Percentiles rank a stretch among this genome's conserved stretches.
Evolutionary conservation across 2,113 vertebrate species (phyloP).

Genomic region (Brevimyrus niger): DNA sequence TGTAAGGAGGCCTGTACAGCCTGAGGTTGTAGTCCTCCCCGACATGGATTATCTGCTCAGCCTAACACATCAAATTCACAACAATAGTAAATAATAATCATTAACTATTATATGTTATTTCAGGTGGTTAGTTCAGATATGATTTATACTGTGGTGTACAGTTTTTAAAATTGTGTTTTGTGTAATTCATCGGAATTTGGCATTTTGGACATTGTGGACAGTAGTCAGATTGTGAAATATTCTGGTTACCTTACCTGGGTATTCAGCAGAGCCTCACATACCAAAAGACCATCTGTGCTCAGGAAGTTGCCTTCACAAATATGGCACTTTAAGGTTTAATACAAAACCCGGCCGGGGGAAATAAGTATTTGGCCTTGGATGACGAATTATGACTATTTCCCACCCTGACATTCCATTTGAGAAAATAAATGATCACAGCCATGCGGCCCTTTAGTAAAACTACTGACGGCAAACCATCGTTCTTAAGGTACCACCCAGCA

Average conservation of each 20-base stretch:
- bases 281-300: background rate
- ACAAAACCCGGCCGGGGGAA: background rate
- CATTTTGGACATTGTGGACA: background rate
- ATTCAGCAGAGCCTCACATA: background rate
- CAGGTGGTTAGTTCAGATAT: background rate
- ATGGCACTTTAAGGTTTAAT: background rate
- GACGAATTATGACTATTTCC: slow-evolving; percentile 6
- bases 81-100: background rate
- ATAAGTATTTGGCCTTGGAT: background rate
- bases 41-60: background rate
- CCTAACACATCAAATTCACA: background rate
- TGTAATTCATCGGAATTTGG: background rate
- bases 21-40: background rate
- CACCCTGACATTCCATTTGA: background rate
- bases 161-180: background rate
- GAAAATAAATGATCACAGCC: background rate
- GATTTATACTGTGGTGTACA: background rate
- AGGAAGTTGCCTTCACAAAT: background rate
- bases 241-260: background rate
- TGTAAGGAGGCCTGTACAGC: background rate
- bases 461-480: background rate
- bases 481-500: background rate
- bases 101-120: background rate
- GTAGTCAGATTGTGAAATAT: background rate
- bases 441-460: background rate